Evolutionary conservation across 2,113 vertebrate species (phyloP), one percentile per base, ranked within the genome.

Genomic region (Stercorarius parasiticus): DNA sequence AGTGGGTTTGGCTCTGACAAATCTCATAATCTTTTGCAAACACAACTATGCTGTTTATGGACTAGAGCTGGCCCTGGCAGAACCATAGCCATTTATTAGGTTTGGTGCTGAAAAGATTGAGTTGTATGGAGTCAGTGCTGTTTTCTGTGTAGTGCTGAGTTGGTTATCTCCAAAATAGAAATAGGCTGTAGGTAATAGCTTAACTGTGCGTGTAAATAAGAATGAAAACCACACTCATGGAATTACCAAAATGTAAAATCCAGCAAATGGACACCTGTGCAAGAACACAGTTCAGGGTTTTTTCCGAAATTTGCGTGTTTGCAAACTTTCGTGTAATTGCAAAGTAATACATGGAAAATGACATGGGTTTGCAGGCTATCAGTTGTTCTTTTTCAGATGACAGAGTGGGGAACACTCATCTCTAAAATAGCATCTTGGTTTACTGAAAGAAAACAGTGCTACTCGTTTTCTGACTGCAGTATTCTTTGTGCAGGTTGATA

Each of bases 401-500:
- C 10, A 49, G 30, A 20, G 5, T 32, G 9, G 18, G 20, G 18
- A 65, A 9, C 30, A 9, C 21, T 77, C 4, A 11, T 17, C 14
- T 84, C 69, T 71, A 25, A 72, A 76, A 72, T 3, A 72, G 9
- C 21, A 15, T 18, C 43, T 65, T 95, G 43, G 11, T 79, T 80
- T 91, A 56, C 59, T 86, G 82, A 78, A 81, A 25, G n/a, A 25
- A 74, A 43, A 19, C 40, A n/a, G 40, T 56, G n/a, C 30, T 69
- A 6, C 64, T 53, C 13, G 4, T 70, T 82, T 96, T 81, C 78
- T 97, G 62, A 97, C 64, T 81, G 36, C 64, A 47, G 26, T 86
- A 27, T 89, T 97, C 38, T 97, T 65, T 91, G 61, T 94, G 55
- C 91, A 99, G 99, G 98, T 98, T 52, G 95, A 94, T 64, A 79